Evolutionary conservation across 2,113 vertebrate species (phyloP).

Genomic region (Mustelus asterias): DNA sequence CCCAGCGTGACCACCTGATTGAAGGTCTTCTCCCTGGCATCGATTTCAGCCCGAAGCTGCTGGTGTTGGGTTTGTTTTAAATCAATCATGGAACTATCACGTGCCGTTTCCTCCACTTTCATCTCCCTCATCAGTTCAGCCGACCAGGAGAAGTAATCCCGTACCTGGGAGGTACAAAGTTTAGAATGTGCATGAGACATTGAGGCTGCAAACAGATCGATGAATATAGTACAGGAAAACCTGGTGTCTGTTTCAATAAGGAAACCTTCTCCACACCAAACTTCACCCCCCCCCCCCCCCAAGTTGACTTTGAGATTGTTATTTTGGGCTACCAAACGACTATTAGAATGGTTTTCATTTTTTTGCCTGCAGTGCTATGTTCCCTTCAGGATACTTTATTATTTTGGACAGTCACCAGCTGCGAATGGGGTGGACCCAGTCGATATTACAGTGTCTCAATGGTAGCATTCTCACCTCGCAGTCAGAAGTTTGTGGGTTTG

Average conservation of each 20-base stretch:
- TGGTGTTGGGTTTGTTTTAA: conserved; percentile 65
- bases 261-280: neutral
- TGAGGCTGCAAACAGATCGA: neutral
- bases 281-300: neutral
- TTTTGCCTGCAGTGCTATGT: neutral
- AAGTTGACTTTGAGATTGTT: neutral
- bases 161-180: conserved; percentile 47
- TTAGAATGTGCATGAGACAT: neutral
- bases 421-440: neutral
- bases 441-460: neutral
- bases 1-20: conserved; percentile 56
- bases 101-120: conserved; percentile 61
- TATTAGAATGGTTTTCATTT: neutral
- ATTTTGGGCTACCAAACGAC: neutral
- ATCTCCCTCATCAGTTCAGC: conserved; percentile 60
- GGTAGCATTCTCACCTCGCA: neutral
- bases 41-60: conserved; percentile 69
- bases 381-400: neutral
- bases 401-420: neutral
- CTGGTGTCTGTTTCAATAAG: neutral
- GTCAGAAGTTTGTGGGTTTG: neutral
- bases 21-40: conserved; percentile 60
- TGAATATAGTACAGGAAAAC: neutral
- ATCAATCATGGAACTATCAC: conserved; percentile 56
- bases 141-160: conserved; percentile 71